These are phyloP conservation scores for Macrocentrus cingulum DNA, from an alignment of 1,140 invertebrate genomes.

Conservation along the genomic window DNA sequence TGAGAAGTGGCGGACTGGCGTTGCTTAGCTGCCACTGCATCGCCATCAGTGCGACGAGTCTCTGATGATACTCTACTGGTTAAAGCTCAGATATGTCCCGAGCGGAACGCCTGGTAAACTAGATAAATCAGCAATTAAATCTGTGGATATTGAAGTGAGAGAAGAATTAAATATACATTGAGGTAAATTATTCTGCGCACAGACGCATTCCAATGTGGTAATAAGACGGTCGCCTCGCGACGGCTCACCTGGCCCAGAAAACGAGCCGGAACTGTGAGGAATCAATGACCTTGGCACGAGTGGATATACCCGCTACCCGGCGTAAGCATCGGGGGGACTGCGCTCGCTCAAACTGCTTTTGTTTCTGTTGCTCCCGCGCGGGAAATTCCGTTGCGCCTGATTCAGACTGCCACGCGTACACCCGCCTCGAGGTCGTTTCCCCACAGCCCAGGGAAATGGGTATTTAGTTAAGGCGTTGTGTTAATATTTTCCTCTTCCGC, in stretches of 20 bases:
- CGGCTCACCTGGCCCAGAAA: constrained; percentile 52
- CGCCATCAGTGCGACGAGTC: too few species aligned
- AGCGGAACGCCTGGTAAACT: too few species aligned
- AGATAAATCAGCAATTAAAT: too few species aligned
- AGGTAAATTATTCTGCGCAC: constrained; percentile 6
- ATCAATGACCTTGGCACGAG: constrained; percentile 52
- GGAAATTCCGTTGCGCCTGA: constrained; percentile 16
- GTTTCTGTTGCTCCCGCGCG: neutral
- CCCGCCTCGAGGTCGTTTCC: constrained; percentile 15
- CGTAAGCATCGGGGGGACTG: constrained; percentile 3
- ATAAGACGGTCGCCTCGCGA: constrained; percentile 27
- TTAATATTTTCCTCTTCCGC: neutral
- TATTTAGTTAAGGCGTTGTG: neutral
- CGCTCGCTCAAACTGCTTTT: constrained; percentile 4
- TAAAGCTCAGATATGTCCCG: too few species aligned
- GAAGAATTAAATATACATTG: neutral
- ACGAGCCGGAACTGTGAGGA: constrained; percentile 51
- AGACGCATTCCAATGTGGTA: constrained; percentile 21
- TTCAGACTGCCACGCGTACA: constrained; percentile 11
- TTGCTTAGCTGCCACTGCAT: too few species aligned
- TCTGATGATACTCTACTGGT: too few species aligned
- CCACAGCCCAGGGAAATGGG: neutral
- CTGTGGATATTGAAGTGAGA: too few species aligned
- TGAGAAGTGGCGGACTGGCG: too few species aligned
- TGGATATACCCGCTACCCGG: constrained; percentile 27